Percentiles rank a stretch among this genome's conserved stretches.
These are phyloP conservation scores for Lagocephalus sceleratus DNA, from an alignment of 2,797 vertebrate species.

Conservation along the genomic window DNA sequence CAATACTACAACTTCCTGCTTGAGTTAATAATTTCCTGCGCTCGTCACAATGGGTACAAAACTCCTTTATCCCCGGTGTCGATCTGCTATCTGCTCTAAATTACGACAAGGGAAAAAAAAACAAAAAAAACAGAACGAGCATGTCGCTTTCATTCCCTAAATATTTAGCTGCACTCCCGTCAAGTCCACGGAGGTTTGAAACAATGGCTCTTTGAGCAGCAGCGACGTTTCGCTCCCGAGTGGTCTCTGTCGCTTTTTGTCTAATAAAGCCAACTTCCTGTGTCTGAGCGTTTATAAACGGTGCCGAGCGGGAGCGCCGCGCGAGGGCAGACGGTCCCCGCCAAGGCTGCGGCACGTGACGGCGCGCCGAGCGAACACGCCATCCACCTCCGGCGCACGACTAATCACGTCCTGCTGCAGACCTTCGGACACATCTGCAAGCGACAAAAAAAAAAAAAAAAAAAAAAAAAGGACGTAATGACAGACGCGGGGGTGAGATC, in stretches of 20 bases:
- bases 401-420: conserved; percentile 32
- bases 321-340: conserved; percentile 55
- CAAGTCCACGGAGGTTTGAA: conserved; percentile 34
- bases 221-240: conserved; percentile 43
- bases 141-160: neutral
- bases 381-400: conserved; percentile 12
- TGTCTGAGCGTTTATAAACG: conserved; percentile 72
- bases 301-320: conserved; percentile 62
- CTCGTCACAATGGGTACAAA: conserved; percentile 38
- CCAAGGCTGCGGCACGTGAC: conserved; percentile 51
- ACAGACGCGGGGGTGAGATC: conserved; percentile 27
- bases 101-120: neutral
- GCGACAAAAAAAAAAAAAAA: no score
- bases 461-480: conserved; percentile 41
- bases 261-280: conserved; percentile 75
- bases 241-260: conserved; percentile 66
- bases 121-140: neutral
- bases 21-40: conserved; percentile 55
- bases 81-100: conserved; percentile 15
- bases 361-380: conserved; percentile 45
- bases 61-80: conserved; percentile 25
- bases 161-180: conserved; percentile 17
- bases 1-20: conserved; percentile 68
- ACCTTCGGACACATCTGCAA: conserved; percentile 10
- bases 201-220: conserved; percentile 41